Evolutionary conservation across 2,797 vertebrate species (phyloP).

Genomic region (Coregonus suidteri): DNA sequence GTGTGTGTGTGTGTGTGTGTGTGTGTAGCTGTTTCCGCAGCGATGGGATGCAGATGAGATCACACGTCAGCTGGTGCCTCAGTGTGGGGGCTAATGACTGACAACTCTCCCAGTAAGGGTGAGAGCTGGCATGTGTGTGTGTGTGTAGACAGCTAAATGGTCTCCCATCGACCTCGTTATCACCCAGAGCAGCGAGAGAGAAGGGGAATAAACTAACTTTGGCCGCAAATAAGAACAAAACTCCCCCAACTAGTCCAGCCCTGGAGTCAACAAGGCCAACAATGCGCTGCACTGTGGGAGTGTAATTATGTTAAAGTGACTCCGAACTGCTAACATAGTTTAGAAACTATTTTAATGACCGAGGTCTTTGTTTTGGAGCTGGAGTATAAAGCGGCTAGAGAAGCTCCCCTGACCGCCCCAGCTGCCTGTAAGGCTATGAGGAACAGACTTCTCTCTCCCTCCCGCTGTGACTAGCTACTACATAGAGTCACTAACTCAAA

Average conservation of each 20-base stretch:
- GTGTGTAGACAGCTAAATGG: slow-evolving; percentile 39
- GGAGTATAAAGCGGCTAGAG: background rate
- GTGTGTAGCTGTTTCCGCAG: background rate
- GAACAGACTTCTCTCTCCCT: background rate
- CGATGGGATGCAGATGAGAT: slow-evolving; percentile 19
- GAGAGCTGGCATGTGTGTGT: slow-evolving; percentile 15
- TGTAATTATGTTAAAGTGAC: slow-evolving; percentile 44
- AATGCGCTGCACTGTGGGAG: slow-evolving; percentile 31
- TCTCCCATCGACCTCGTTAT: slow-evolving; percentile 55
- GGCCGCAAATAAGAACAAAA: slow-evolving; percentile 15
- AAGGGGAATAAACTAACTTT: slow-evolving; percentile 28
- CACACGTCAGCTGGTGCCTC: slow-evolving; percentile 26
- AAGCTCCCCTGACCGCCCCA: slow-evolving; percentile 27
- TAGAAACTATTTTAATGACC: slow-evolving; percentile 52
- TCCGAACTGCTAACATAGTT: slow-evolving; percentile 41
- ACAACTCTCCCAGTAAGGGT: slow-evolving; percentile 38
- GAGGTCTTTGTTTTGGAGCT: slow-evolving; percentile 29
- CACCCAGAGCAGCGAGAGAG: slow-evolving; percentile 30
- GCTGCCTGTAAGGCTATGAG: background rate
- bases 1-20: background rate
- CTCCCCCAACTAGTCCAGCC: slow-evolving; percentile 6
- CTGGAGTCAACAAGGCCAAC: slow-evolving; percentile 27
- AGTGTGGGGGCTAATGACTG: slow-evolving; percentile 33
- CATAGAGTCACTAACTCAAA: slow-evolving; percentile 5
- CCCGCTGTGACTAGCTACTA: slow-evolving; percentile 16